Base-by-base conservation (phyloP, 2,113 vertebrate species). In the Xiphophorus couchianus region DNA sequence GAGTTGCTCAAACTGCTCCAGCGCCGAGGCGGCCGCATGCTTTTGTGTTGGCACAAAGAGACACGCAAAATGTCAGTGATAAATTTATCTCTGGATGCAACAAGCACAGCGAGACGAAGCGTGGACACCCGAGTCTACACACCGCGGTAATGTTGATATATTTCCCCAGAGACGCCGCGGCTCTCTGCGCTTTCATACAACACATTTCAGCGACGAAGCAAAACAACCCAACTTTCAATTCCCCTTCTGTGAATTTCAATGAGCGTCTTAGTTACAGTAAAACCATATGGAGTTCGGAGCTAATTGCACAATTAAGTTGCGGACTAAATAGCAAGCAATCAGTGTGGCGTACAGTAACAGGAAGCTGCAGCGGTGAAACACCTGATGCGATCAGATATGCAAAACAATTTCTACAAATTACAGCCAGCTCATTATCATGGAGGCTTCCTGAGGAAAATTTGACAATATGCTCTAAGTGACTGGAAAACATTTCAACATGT, bases 51-150 rank as follows among this genome's bases (percentile, higher is more conserved):
- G 71, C 48, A 37, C 14, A 62, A 71, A 61, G 48, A 78, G 62
- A 83, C 75, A 69, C 64, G 73, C 78, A 84, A 88, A 89, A 89
- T 78, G 85, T 82, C 84, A 90, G 62, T 48, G 85, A 80, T 69
- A 67, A 68, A 88, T 74, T 5, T 58, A 62, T 82, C 78, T 22
- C 19, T 54, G 73, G 82, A 76, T 86, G 81, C 58, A 71, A 74
- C 48, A 72, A 33, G 19, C 69, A 5, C 28, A 25, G 65, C 3
- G 44, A 85, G 64, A 54, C 74, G 35, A 71, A 37, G 73, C 68
- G 4, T 1, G 60, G 73, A 62, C 15, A 73, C 74, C 76, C 66
- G 29, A 25, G 80, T 80, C 76, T 71, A 63, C 68, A n/a, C 73
- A n/a, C 72, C 42, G 25, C 65, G 76, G 39, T 79, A 69, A 82